These are phyloP conservation scores for Aegypius monachus DNA, from an alignment of 2,113 vertebrate genomes.

Conservation along the genomic window DNA sequence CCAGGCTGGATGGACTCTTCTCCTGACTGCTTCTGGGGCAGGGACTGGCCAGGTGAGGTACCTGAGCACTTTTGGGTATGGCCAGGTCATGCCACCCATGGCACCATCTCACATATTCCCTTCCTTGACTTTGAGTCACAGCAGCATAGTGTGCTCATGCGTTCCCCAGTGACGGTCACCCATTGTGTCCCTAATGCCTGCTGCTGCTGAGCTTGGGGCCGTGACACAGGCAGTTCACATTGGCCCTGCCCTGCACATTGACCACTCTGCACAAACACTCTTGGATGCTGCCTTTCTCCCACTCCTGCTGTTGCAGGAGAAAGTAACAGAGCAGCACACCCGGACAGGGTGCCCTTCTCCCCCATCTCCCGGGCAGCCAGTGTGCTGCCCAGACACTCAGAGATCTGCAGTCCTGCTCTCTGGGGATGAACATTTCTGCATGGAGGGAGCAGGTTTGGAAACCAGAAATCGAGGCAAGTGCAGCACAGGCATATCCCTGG, in stretches of 20 bases:
- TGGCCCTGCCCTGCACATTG: background rate
- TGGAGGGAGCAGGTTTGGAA: background rate
- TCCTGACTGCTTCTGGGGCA: background rate
- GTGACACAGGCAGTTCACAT: background rate
- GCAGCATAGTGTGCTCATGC: rapidly evolving
- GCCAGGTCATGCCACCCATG: background rate
- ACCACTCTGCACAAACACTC: background rate
- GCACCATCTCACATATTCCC: background rate
- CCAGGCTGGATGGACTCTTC: background rate
- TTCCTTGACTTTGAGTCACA: background rate
- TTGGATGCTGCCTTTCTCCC: background rate
- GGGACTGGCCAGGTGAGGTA: background rate
- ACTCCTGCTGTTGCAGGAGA: background rate
- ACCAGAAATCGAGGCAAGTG: background rate
- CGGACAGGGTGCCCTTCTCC: background rate
- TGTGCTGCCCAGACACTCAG: background rate
- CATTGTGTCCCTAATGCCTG: rapidly evolving
- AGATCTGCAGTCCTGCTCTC: background rate
- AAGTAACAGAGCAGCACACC: background rate
- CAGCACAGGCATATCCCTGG: background rate
- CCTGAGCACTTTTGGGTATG: background rate
- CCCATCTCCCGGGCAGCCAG: background rate
- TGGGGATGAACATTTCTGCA: background rate
- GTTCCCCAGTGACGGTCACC: background rate
- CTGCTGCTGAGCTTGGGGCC: background rate